These are phyloP conservation scores for Acrocyrtus sp. DNA, from an alignment of 2,888 invertebrate species.

Conservation along the genomic window DNA sequence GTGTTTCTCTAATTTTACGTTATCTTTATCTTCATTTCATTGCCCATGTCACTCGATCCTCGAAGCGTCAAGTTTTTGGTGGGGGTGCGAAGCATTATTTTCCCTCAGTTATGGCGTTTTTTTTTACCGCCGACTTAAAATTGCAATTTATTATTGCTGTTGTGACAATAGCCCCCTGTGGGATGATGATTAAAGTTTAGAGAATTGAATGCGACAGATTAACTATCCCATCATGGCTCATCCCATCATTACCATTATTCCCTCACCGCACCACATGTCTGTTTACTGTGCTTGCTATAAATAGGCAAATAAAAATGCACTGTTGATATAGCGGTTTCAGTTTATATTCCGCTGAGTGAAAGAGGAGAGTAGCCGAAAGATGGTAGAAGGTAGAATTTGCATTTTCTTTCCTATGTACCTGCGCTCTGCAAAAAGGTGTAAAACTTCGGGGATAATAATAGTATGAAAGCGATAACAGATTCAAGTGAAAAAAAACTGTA, in stretches of 20 bases:
- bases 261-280: constrained; percentile 16
- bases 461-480: constrained; percentile 13
- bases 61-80: constrained; percentile 44
- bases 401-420: constrained; percentile 10
- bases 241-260: constrained; percentile 33
- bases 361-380: neutral
- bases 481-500: constrained; percentile 5
- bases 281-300: neutral
- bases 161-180: constrained; percentile 38
- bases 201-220: constrained; percentile 34
- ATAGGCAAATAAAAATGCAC: neutral
- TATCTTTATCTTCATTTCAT: too few relatives aligned
- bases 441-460: constrained; percentile 1
- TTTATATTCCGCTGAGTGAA: neutral
- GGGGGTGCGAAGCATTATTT: constrained; percentile 7
- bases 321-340: neutral
- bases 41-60: constrained; percentile 42
- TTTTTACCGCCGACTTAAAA: neutral
- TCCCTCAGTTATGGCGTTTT: neutral
- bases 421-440: neutral
- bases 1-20: too few relatives aligned
- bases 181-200: constrained; percentile 6
- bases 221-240: too few relatives aligned
- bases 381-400: neutral
- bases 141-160: constrained; percentile 22